Evolutionary conservation across 1,140 invertebrate genomes (phyloP).

Genomic region (Drosophila pseudoananassae): DNA sequence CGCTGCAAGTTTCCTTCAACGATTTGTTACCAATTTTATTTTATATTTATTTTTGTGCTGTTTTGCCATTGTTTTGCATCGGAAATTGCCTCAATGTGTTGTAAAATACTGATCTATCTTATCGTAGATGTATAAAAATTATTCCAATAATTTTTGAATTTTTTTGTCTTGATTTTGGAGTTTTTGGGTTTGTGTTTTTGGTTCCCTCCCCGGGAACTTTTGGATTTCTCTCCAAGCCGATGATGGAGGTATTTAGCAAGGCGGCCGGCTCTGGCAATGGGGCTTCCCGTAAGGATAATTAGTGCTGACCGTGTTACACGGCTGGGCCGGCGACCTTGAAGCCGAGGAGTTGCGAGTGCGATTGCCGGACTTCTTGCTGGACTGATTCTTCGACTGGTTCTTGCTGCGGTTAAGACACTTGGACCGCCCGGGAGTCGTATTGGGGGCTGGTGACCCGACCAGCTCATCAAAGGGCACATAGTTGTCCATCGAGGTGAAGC

Average conservation of each 20-base stretch:
- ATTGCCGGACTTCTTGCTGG: not conserved
- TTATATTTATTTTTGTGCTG: not conserved
- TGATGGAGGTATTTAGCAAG: constrained; percentile 5
- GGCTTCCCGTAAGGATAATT: constrained; percentile 17
- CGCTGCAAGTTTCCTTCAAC: constrained; percentile 45
- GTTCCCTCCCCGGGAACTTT: not conserved
- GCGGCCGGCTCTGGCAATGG: constrained; percentile 1
- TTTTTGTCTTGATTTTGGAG: not conserved
- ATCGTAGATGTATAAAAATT: not conserved
- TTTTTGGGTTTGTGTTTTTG: not conserved
- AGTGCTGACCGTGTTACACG: constrained; percentile 10
- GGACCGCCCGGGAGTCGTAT: not conserved
- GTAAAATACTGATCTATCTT: not conserved
- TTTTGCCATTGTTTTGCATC: constrained; percentile 19
- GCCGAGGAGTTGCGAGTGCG: not conserved
- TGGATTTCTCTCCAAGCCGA: not conserved
- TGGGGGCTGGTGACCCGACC: constrained; percentile 2
- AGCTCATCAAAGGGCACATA: constrained; percentile 48
- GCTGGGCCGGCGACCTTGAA: not conserved
- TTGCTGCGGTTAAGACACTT: not conserved
- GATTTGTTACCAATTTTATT: constrained; percentile 75
- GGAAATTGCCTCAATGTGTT: constrained; percentile 53
- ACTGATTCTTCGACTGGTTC: not conserved
- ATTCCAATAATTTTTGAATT: not conserved
- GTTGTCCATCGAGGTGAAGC: constrained; percentile 52